phyloP scores from a whole-genome alignment of 2,888 invertebrate species.

The Rhopalosiphum nymphaeae region DNA sequence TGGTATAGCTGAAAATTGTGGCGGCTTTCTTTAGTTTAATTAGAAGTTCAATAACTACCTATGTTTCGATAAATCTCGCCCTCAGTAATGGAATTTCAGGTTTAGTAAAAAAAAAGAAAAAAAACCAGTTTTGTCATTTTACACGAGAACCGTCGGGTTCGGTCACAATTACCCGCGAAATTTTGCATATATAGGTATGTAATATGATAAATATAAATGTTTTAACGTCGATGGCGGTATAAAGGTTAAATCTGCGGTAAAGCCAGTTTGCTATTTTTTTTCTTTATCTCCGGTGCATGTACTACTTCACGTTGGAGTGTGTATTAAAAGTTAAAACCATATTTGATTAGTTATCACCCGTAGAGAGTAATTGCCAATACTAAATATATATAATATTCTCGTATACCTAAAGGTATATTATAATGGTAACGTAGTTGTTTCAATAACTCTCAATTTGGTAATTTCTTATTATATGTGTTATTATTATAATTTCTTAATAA shows the following conservation, averaged over 20 bases:
- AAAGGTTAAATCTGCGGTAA: constrained; percentile 33
- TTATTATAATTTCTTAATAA: neutral
- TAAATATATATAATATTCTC: neutral
- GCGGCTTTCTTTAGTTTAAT: constrained; percentile 41
- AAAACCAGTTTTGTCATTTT: constrained; percentile 61
- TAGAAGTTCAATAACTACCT: neutral
- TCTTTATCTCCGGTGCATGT: neutral
- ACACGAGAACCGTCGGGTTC: constrained; percentile 7
- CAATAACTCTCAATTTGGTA: neutral
- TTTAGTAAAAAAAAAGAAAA: constrained; percentile 5
- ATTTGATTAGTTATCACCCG: constrained; percentile 33
- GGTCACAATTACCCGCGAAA: constrained; percentile 48
- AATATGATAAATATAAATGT: constrained; percentile 27
- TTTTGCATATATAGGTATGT: constrained; percentile 31
- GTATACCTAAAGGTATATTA: neutral
- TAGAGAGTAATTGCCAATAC: constrained; percentile 21
- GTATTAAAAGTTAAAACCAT: neutral
- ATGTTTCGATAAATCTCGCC: constrained; percentile 16
- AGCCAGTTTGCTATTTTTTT: constrained; percentile 42
- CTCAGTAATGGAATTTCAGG: constrained; percentile 49
- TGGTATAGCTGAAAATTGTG: neutral
- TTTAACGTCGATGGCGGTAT: constrained; percentile 18
- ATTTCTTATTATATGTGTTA: neutral
- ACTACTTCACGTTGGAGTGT: neutral
- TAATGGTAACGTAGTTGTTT: neutral